These are phyloP conservation scores for Xylophagus ater DNA, from an alignment of 2,888 invertebrate species.

Conservation along the genomic window DNA sequence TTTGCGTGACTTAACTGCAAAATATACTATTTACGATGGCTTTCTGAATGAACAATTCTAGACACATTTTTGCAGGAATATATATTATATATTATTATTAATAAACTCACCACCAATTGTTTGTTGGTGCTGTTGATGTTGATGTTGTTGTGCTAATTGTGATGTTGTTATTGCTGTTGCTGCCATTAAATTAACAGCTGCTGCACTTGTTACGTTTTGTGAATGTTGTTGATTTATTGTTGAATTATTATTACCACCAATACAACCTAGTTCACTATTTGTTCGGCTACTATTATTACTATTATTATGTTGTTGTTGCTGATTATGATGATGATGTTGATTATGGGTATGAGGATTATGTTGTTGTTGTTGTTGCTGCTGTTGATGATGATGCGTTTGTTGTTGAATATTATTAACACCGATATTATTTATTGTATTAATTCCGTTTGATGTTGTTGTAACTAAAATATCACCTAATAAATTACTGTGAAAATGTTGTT, in stretches of 20 bases:
- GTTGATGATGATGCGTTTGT: conserved; percentile 13
- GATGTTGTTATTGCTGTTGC: conserved; percentile 14
- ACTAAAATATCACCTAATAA: conserved; percentile 1
- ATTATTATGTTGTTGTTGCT: neutral
- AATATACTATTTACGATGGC: too few relatives aligned
- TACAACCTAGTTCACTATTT: conserved; percentile 8
- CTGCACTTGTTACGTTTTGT: too few relatives aligned
- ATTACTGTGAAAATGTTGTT: conserved; percentile 6
- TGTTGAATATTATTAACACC: conserved; percentile 5
- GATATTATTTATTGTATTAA: conserved; percentile 3
- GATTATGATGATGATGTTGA: conserved; percentile 1
- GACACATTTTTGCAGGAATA: too few relatives aligned
- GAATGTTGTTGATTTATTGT: conserved; percentile 13
- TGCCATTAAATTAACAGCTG: conserved; percentile 14
- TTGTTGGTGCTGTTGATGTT: conserved; percentile 3
- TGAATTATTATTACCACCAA: conserved; percentile 9
- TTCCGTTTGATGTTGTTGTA: conserved; percentile 4
- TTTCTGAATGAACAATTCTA: too few relatives aligned
- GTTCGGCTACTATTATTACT: neutral
- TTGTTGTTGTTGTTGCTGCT: conserved; percentile 9
- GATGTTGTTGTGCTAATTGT: conserved; percentile 6
- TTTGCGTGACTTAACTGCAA: too few relatives aligned
- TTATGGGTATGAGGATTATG: conserved; percentile 1
- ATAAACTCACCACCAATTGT: conserved; percentile 2
- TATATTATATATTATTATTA: too few relatives aligned